phyloP scores from a whole-genome alignment of 2,888 invertebrate species.

The Epistrophella euchroma region DNA sequence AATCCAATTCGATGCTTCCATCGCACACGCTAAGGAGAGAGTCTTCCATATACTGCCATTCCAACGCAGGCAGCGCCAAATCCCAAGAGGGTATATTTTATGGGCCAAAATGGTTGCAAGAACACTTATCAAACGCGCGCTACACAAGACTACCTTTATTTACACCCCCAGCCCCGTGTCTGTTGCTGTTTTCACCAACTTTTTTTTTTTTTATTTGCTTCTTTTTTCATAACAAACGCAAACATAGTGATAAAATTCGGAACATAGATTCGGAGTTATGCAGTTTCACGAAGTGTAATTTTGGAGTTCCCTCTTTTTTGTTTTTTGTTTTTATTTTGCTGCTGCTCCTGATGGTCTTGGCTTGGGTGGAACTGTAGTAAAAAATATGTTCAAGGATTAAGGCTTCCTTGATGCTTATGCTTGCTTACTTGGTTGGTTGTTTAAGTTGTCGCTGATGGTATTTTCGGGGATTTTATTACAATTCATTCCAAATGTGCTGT shows the following conservation, averaged over 20 bases:
- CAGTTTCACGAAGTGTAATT: conserved; percentile 54
- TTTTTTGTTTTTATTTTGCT: neutral
- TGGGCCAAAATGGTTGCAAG: conserved; percentile 61
- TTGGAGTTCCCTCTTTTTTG: conserved; percentile 20
- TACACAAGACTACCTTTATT: conserved; percentile 47
- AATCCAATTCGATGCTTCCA: conserved; percentile 63
- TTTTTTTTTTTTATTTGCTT: neutral
- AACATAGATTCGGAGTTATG: conserved; percentile 48
- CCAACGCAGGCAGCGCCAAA: conserved; percentile 3
- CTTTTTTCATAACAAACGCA: conserved; percentile 21
- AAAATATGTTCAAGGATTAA: conserved; percentile 55
- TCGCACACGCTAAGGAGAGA: conserved; percentile 42
- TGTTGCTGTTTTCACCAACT: conserved; percentile 48
- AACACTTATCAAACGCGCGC: conserved; percentile 56
- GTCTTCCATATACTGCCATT: neutral
- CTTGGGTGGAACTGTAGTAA: conserved; percentile 49
- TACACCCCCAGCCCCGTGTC: conserved; percentile 29
- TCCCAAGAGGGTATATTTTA: conserved; percentile 68
- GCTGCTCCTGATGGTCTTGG: neutral
- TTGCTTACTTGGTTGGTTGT: conserved; percentile 1
- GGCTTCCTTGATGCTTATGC: conserved; percentile 36
- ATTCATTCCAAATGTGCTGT: conserved; percentile 71
- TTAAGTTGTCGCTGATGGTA: neutral
- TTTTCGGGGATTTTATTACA: conserved; percentile 63
- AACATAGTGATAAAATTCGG: conserved; percentile 43